phyloP scores from a whole-genome alignment of 2,888 invertebrate species.

The Norana najaformis region DNA sequence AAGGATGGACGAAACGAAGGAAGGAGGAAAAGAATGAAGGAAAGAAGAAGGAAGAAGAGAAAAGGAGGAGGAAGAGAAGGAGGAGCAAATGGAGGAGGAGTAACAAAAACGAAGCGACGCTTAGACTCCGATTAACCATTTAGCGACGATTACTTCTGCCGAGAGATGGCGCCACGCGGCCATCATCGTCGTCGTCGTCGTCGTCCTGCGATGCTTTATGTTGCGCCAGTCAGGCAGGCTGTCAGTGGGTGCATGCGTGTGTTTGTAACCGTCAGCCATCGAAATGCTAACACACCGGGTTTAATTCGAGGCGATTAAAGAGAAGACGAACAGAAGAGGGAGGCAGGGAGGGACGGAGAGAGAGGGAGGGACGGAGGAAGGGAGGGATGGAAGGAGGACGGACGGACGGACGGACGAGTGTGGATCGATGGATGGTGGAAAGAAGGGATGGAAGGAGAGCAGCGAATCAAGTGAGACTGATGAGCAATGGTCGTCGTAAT shows the following conservation, averaged over 20 bases:
- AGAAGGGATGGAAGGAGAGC: not conserved
- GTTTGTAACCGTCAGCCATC: not conserved
- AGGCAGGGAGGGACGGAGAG: not conserved
- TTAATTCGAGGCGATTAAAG: not conserved
- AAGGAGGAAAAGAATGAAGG: not conserved
- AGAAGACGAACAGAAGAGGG: not conserved
- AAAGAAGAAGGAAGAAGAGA: not conserved
- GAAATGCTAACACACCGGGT: not conserved
- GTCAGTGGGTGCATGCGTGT: not conserved
- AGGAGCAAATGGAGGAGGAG: too few relatives aligned
- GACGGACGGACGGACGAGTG: not conserved
- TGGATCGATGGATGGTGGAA: not conserved
- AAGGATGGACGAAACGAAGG: not conserved
- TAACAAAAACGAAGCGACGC: too few relatives aligned
- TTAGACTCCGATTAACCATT: not conserved
- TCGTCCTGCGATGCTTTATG: not conserved
- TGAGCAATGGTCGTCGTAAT: not conserved
- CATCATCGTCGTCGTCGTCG: not conserved
- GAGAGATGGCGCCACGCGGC: not conserved
- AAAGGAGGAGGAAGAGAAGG: too few relatives aligned
- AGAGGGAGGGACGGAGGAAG: too few relatives aligned
- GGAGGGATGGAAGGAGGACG: too few relatives aligned
- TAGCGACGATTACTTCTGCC: not conserved
- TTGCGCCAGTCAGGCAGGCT: not conserved
- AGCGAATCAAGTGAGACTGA: not conserved